Conservation (phyloP, 2,797 vertebrate genomes). For the Sternarchorhynchus goeldii region DNA sequence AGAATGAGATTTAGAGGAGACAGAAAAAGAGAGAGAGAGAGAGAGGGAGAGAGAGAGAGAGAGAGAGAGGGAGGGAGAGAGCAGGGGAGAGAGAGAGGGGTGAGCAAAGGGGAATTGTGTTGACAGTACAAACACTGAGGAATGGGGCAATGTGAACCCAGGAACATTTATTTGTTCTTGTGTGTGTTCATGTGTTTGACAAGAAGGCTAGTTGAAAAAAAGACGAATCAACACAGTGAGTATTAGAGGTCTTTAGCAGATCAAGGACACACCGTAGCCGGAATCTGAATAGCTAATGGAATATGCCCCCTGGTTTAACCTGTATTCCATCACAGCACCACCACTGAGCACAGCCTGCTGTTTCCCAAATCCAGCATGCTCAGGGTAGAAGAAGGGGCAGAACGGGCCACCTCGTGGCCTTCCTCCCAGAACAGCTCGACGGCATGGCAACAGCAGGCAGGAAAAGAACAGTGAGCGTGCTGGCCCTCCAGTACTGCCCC, state of each 20-base stretch:
- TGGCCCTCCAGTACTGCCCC: conserved; percentile 9
- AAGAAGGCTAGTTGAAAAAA: background rate
- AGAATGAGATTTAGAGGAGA: conserved; percentile 4
- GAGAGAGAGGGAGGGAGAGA: background rate
- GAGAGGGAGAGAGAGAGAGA: background rate
- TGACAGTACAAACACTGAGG: background rate
- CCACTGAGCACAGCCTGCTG: conserved; percentile 14
- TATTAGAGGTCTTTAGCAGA: background rate
- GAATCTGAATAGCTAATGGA: conserved; percentile 22
- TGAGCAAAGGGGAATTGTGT: background rate
- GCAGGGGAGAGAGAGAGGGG: background rate
- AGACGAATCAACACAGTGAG: conserved; percentile 6
- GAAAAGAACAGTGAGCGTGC: conserved; percentile 21
- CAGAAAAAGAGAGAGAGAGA: background rate
- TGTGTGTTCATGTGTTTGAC: conserved; percentile 10
- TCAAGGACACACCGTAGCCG: conserved; percentile 2
- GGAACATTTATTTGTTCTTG: background rate
- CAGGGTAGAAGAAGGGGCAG: conserved; percentile 1
- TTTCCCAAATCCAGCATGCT: conserved; percentile 6
- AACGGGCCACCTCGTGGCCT: conserved; percentile 5
- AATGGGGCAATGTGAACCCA: background rate
- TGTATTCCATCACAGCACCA: conserved; percentile 18
- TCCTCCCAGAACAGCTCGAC: conserved; percentile 11
- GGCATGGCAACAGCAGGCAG: conserved; percentile 18
- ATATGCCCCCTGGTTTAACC: conserved; percentile 20